Conservation (phyloP, 2,797 vertebrate genomes). For the Octomys mimax region DNA sequence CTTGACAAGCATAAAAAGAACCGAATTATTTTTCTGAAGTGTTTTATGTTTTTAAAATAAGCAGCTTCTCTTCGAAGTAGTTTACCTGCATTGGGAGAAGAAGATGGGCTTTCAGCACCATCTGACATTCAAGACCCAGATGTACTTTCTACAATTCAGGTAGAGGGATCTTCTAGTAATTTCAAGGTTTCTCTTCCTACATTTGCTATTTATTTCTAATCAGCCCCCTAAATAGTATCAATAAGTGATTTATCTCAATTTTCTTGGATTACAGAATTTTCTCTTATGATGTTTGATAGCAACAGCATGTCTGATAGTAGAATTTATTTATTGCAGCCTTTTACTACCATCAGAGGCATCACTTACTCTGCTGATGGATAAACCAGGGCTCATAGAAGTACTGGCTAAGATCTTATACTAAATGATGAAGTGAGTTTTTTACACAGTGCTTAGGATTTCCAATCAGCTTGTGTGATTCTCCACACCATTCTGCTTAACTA, state of each 20-base stretch:
- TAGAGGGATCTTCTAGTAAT: not conserved
- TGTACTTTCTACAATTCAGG: not conserved
- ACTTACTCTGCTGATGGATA: not conserved
- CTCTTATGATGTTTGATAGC: not conserved
- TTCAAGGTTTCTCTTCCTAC: not conserved
- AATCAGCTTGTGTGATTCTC: not conserved
- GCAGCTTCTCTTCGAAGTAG: constrained; percentile 38
- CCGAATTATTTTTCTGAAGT: constrained; percentile 39
- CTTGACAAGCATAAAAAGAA: not conserved
- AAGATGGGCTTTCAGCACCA: not conserved
- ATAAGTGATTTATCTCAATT: not conserved
- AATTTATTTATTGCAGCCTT: not conserved
- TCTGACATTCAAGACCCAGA: not conserved
- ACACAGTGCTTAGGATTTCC: not conserved
- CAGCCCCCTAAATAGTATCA: not conserved
- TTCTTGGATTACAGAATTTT: not conserved
- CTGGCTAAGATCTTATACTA: not conserved
- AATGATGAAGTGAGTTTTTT: not conserved
- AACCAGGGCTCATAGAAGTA: not conserved
- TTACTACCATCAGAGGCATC: not conserved
- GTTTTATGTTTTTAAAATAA: constrained; percentile 47
- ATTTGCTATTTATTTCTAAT: not conserved
- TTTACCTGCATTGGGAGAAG: not conserved
- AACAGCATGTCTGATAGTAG: not conserved
- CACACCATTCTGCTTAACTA: not conserved